Evolutionary conservation across 2,113 vertebrate species (phyloP).

Genomic region (Chloebia gouldiae): DNA sequence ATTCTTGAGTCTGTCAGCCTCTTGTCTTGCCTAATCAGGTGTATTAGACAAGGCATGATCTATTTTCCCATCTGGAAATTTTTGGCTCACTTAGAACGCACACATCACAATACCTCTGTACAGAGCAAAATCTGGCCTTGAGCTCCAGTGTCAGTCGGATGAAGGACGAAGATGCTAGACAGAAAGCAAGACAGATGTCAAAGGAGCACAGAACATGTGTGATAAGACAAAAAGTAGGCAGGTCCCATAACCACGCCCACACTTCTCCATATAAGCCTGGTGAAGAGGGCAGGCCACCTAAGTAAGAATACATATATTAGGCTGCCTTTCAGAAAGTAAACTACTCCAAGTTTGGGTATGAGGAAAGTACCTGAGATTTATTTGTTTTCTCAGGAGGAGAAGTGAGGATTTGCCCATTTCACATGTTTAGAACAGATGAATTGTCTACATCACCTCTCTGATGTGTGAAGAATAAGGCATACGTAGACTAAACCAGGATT

Average conservation of each 20-base stretch:
- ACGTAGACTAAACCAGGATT: not conserved
- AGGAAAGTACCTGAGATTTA: not conserved
- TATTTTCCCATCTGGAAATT: not conserved
- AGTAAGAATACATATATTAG: not conserved
- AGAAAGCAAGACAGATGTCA: not conserved
- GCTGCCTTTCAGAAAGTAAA: not conserved
- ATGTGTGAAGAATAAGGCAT: not conserved
- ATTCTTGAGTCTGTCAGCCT: not conserved
- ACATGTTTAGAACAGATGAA: not conserved
- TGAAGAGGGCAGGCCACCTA: not conserved
- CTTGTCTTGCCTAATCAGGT: not conserved
- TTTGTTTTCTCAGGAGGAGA: not conserved
- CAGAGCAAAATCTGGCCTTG: constrained; percentile 85
- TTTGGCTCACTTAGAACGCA: not conserved
- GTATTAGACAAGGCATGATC: not conserved
- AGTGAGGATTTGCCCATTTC: not conserved
- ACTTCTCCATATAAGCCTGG: not conserved
- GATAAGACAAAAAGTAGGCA: not conserved
- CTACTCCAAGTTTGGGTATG: not conserved
- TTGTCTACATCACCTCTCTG: not conserved
- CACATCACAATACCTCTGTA: constrained; percentile 77
- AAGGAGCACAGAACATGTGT: not conserved
- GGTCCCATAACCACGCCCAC: not conserved
- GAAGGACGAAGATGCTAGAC: constrained; percentile 87
- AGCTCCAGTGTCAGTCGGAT: constrained; percentile 84